Conservation (phyloP, 2,888 invertebrate species). For the Coronaproctus castanopsis region DNA sequence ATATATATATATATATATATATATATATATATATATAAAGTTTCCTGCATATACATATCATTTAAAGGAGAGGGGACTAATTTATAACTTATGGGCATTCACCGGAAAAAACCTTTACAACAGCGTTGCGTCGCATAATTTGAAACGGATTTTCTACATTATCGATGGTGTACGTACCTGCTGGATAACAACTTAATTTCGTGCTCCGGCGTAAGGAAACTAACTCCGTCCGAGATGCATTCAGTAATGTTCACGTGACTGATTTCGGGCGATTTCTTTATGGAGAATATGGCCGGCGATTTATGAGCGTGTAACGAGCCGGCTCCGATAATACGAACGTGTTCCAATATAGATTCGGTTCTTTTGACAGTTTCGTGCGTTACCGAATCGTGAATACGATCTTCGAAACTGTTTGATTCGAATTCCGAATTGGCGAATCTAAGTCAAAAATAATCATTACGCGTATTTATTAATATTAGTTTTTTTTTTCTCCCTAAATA, state of each 20-base stretch:
- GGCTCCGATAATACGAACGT: slow-evolving; percentile 70
- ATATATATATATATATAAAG: too few relatives aligned
- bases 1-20: too few relatives aligned
- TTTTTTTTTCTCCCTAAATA: too few relatives aligned
- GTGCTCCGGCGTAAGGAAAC: slow-evolving; percentile 70
- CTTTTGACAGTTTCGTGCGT: slow-evolving; percentile 49
- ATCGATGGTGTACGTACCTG: slow-evolving; percentile 26
- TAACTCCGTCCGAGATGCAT: slow-evolving; percentile 79
- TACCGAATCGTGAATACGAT: slow-evolving; percentile 57
- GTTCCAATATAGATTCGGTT: slow-evolving; percentile 56
- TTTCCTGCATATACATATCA: too few relatives aligned
- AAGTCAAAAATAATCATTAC: slow-evolving; percentile 12
- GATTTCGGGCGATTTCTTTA: slow-evolving; percentile 64
- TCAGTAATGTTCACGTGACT: slow-evolving; percentile 61
- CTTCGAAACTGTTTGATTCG: slow-evolving; percentile 64
- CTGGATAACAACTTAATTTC: slow-evolving; percentile 50
- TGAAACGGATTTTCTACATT: too few relatives aligned
- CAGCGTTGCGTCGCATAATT: too few relatives aligned
- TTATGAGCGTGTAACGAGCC: slow-evolving; percentile 90
- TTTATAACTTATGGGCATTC: too few relatives aligned
- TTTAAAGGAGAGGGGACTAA: too few relatives aligned
- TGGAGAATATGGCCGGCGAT: slow-evolving; percentile 74
- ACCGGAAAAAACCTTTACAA: too few relatives aligned
- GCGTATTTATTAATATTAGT: not conserved
- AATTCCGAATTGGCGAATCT: slow-evolving; percentile 75